phyloP scores from a whole-genome alignment of 2,888 invertebrate species.

The Eilema griseolum region DNA sequence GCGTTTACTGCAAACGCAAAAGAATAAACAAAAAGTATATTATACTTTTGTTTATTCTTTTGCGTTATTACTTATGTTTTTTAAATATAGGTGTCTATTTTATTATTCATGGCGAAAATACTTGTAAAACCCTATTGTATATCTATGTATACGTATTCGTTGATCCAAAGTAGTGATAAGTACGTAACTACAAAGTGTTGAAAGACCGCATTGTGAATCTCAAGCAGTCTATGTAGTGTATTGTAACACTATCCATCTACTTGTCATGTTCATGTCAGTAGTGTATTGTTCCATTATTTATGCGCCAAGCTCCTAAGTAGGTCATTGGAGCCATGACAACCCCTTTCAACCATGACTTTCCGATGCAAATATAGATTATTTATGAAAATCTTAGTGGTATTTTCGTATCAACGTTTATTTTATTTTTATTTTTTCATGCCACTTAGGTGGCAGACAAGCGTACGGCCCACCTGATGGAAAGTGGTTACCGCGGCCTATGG shows the following conservation, averaged over 20 bases:
- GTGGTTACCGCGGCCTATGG: too few species aligned
- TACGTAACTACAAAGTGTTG: neutral
- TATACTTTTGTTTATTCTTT: too few species aligned
- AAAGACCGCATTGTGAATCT: constrained; percentile 2
- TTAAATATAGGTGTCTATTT: too few species aligned
- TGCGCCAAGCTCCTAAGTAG: neutral
- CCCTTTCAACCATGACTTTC: neutral
- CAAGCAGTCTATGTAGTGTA: neutral
- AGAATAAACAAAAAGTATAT: too few species aligned
- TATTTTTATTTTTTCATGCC: too few species aligned
- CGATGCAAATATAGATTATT: neutral
- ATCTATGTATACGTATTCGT: neutral
- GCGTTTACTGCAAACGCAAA: too few species aligned
- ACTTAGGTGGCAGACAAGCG: too few species aligned
- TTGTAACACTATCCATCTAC: neutral
- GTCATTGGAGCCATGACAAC: neutral
- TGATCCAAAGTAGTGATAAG: neutral
- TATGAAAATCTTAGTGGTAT: neutral
- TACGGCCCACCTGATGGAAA: too few species aligned
- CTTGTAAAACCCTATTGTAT: neutral
- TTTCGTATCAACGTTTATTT: neutral
- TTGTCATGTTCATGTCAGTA: constrained; percentile 1
- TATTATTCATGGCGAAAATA: too few species aligned
- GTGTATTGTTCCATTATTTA: neutral
- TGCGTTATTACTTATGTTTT: too few species aligned